Base-by-base conservation (phyloP, 2,888 invertebrate species). In the Pinctada fucata region DNA sequence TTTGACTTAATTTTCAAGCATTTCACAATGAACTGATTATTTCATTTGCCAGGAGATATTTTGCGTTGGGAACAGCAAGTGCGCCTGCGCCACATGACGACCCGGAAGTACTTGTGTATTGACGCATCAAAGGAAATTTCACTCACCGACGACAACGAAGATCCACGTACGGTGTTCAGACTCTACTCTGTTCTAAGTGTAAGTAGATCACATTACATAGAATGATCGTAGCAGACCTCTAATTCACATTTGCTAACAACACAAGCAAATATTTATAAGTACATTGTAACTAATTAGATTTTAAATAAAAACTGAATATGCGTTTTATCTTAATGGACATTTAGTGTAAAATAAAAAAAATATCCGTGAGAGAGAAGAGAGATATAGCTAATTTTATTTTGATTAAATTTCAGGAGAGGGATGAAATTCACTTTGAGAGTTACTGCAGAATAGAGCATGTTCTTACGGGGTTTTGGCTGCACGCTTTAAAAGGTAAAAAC, bases 401-500 rank as follows among this genome's bases (percentile, higher is more conserved):
- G 31, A 31, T 31, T 31, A 31, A 31, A 31, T 31, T 58, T 10
- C 78, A 91, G 92, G 91, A 92, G 70, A 78, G 89, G 66, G 92
- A 92, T 79, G 91, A 91, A 76, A 91, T 92, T 4, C 87, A 88
- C 31, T 92, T 90, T 82, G 92, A 92, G 81, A 91, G 91, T 76
- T 92, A 92, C 75, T 90, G 91, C 58, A 83, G 92, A 70, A 91
- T 93, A 51, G 92, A 93, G 82, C 92, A 93, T 79, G 92, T 92
- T 5, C 88, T 92, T 49, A 92, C 92, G 2, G 92, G 92, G 0
- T 90, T 90, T 82, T 93, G 92, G 92, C 87, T 93, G 3, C 92
- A 92, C 80, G 92, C 92, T 3, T 85, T 92, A 51, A 91, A 92
- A 90, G 92, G 92, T 92, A 81, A 50, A 13, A 8, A 31, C 16